Conservation (phyloP, 2,888 invertebrate species). For the Pyrrhopygopsis socrates region DNA sequence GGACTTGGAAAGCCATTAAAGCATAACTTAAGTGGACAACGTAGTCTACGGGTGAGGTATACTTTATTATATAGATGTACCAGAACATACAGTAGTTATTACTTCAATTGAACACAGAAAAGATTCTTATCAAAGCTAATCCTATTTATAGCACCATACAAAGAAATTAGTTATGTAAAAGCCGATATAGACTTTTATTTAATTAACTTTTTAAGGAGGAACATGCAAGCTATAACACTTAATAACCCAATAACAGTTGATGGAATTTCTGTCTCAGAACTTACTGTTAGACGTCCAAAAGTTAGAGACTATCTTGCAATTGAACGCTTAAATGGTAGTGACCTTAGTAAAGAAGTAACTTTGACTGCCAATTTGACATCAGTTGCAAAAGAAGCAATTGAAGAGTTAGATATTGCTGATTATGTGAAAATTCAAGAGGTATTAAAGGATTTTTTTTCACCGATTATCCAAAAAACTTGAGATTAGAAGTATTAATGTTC, state of each 20-base stretch:
- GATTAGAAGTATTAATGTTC: not conserved
- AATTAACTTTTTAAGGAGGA: not conserved
- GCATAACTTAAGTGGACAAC: too few species aligned
- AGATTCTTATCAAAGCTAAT: too few species aligned
- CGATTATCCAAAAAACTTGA: slow-evolving; percentile 9
- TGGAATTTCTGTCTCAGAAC: slow-evolving; percentile 4
- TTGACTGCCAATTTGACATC: slow-evolving; percentile 3
- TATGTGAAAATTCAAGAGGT: slow-evolving; percentile 14
- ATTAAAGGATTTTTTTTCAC: slow-evolving; percentile 18
- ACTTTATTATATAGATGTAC: too few species aligned
- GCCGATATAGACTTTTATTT: too few species aligned
- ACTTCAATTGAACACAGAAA: too few species aligned
- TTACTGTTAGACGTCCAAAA: not conserved
- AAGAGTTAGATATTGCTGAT: slow-evolving; percentile 8
- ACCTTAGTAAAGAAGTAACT: slow-evolving; percentile 3
- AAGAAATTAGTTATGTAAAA: too few species aligned
- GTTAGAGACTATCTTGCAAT: not conserved
- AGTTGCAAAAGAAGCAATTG: slow-evolving; percentile 8
- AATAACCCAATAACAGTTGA: slow-evolving; percentile 2
- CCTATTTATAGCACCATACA: too few species aligned
- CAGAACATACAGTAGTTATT: too few species aligned
- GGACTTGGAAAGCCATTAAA: too few species aligned
- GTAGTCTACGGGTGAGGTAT: too few species aligned
- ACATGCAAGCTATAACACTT: not conserved
- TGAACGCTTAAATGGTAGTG: not conserved